phyloP scores from a whole-genome alignment of 2,888 invertebrate genomes.

The Suillia variegata region DNA sequence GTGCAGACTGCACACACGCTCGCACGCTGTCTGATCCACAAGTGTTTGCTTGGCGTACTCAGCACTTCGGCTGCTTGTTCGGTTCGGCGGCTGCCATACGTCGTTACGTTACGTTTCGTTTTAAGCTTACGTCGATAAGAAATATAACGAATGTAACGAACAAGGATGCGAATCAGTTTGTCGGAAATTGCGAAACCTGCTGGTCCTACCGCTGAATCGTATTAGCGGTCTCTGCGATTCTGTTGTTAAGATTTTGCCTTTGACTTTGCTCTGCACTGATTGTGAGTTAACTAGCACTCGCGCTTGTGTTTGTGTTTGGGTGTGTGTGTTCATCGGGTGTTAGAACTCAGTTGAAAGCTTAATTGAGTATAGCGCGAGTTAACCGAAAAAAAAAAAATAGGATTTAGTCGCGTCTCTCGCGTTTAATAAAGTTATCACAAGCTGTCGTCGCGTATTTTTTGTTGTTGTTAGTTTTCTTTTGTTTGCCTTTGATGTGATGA shows the following conservation, averaged over 20 bases:
- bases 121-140: background rate
- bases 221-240: no score
- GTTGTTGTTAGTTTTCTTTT: background rate
- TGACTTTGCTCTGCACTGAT: no score
- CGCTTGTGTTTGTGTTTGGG: background rate
- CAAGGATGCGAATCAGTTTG: constrained; percentile 19
- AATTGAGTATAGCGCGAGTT: no score
- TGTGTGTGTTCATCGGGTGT: background rate
- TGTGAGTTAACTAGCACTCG: no score
- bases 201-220: no score
- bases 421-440: constrained; percentile 23
- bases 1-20: no score
- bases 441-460: constrained; percentile 5
- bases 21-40: no score
- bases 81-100: background rate
- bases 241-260: no score
- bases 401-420: constrained; percentile 2
- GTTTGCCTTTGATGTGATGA: background rate
- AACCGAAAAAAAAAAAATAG: no score
- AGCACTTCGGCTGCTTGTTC: background rate
- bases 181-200: constrained; percentile 10
- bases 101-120: no score
- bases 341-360: no score
- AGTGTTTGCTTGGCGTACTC: background rate
- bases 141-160: constrained; percentile 12